These are phyloP conservation scores for Plectrocnemia conspersa DNA, from an alignment of 1,140 invertebrate species.

Conservation along the genomic window DNA sequence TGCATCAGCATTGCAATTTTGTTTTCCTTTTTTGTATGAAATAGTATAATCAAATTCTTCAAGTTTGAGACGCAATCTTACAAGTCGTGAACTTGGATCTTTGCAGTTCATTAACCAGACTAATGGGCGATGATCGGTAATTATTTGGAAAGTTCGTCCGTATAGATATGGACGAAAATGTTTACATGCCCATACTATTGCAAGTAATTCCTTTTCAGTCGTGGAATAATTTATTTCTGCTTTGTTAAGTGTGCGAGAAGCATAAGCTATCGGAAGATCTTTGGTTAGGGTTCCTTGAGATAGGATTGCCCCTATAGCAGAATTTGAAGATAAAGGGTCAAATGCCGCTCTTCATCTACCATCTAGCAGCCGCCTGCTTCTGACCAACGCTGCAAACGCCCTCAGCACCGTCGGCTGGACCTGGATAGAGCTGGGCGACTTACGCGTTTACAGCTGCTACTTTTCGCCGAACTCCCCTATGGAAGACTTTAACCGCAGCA, in stretches of 20 bases:
- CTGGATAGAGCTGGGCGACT: too few species aligned
- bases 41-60: constrained; percentile 46
- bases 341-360: too few species aligned
- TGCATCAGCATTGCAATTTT: constrained; percentile 41
- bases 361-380: too few species aligned
- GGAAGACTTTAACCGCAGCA: too few species aligned
- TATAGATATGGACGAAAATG: constrained; percentile 48
- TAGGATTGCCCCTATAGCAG: constrained; percentile 39
- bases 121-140: constrained; percentile 52
- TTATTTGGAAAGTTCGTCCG: constrained; percentile 45
- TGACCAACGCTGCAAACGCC: too few species aligned
- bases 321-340: too few species aligned
- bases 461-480: too few species aligned
- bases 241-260: constrained; percentile 42
- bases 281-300: constrained; percentile 33
- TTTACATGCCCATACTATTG: constrained; percentile 48
- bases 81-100: constrained; percentile 46
- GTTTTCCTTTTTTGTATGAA: constrained; percentile 42
- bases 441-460: too few species aligned
- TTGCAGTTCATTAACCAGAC: constrained; percentile 45
- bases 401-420: too few species aligned
- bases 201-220: constrained; percentile 51
- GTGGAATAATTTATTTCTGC: constrained; percentile 44
- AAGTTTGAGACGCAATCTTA: constrained; percentile 50
- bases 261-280: constrained; percentile 40